These are phyloP conservation scores for Steromphala cineraria DNA, from an alignment of 2,888 invertebrate genomes.

Conservation along the genomic window DNA sequence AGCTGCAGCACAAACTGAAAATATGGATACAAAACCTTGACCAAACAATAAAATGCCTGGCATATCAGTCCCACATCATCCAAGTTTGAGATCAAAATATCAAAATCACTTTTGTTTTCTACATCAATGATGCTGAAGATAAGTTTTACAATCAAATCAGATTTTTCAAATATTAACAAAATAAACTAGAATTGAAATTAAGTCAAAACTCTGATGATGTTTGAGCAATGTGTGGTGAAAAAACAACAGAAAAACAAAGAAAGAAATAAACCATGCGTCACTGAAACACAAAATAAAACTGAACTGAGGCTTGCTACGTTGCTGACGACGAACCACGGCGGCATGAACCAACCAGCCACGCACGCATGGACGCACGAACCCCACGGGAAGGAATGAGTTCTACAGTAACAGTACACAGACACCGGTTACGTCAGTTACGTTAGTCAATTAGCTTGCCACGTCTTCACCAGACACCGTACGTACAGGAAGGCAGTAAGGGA, in stretches of 20 bases:
- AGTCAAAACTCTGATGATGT: background rate
- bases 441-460: slow-evolving; percentile 7
- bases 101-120: too few relatives aligned
- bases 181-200: too few relatives aligned
- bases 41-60: background rate
- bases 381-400: slow-evolving; percentile 15
- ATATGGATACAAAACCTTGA: background rate
- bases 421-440: slow-evolving; percentile 3
- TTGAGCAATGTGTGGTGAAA: background rate
- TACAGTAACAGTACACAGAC: background rate
- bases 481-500: background rate
- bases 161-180: too few relatives aligned
- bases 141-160: too few relatives aligned
- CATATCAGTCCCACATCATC: background rate
- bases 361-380: background rate
- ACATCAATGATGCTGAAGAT: too few relatives aligned
- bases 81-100: background rate
- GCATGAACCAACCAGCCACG: background rate
- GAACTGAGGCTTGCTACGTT: background rate
- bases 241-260: background rate
- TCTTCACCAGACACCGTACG: slow-evolving; percentile 14
- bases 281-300: slow-evolving; percentile 13
- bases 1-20: background rate
- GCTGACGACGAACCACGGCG: background rate
- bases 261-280: background rate